Evolutionary conservation across 2,888 invertebrate genomes (phyloP).

Genomic region (Dexiosoma caninum): DNA sequence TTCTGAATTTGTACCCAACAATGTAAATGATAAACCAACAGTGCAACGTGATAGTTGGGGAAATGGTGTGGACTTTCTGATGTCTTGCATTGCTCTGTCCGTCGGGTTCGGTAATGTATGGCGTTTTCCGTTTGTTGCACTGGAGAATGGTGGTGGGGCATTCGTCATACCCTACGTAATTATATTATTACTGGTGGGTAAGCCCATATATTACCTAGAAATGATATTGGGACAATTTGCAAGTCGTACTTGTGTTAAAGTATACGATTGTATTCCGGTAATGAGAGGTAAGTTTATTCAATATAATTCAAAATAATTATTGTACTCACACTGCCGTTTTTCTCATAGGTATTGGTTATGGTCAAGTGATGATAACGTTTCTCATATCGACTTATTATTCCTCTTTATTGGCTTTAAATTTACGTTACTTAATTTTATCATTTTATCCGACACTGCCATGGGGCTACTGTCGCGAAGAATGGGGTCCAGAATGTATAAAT

Average conservation of each 20-base stretch:
- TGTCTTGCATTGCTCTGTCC: slow-evolving; percentile 80
- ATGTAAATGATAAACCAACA: neutral
- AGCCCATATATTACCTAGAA: slow-evolving; percentile 85
- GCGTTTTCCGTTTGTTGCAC: slow-evolving; percentile 83
- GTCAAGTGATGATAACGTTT: slow-evolving; percentile 79
- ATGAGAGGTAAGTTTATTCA: slow-evolving; percentile 80
- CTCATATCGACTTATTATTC: slow-evolving; percentile 83
- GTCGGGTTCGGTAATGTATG: slow-evolving; percentile 84
- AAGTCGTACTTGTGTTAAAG: slow-evolving; percentile 83
- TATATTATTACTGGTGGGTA: slow-evolving; percentile 82
- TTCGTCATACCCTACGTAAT: slow-evolving; percentile 83
- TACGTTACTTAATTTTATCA: slow-evolving; percentile 82
- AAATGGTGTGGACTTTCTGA: slow-evolving; percentile 81
- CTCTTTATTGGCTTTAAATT: slow-evolving; percentile 82
- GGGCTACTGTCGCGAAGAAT: slow-evolving; percentile 80
- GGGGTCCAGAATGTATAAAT: slow-evolving; percentile 77
- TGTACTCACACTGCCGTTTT: neutral
- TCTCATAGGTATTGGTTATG: slow-evolving; percentile 80
- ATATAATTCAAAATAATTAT: neutral
- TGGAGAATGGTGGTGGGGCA: slow-evolving; percentile 83
- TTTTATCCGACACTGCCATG: slow-evolving; percentile 82
- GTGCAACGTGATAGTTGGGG: slow-evolving; percentile 79
- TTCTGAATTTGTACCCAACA: neutral
- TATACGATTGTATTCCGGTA: slow-evolving; percentile 82
- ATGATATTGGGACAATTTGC: slow-evolving; percentile 86